Base-by-base conservation (phyloP, 2,888 invertebrate genomes). In the Ennomos erosarius region DNA sequence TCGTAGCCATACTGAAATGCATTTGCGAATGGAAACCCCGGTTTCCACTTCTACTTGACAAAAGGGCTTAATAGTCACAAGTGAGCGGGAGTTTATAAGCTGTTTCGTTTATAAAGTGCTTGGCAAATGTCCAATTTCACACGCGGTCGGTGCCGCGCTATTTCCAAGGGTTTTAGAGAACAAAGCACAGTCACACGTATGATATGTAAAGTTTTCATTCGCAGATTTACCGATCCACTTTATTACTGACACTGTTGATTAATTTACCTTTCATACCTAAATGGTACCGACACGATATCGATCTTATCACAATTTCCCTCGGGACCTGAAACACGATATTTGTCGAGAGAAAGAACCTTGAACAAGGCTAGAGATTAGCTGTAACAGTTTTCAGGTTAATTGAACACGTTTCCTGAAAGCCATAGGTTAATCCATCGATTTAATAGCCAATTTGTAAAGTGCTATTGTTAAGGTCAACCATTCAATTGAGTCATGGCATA, bases 121-220 rank as follows among this genome's bases (percentile, higher is more conserved):
- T 71, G 71, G 71, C 67, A 63, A 53, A 68, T 54, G 64, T 66
- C 70, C 71, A 71, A 68, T 60, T 67, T 64, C 57, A 67, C 65
- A 68, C 58, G 59, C 59, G 44, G 59, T 35, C 16, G 52, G 57
- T 45, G 38, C 51, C 59, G 53, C 46, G 60, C 55, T 34, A n/a
- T n/a, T n/a, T n/a, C n/a, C n/a, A n/a, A n/a, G n/a, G n/a, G 65
- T 62, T 64, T 49, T 42, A 35, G 12, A 13, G 47, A 64, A 64
- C 63, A 68, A 66, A 64, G 59, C 59, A 59, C n/a, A n/a, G n/a
- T n/a, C n/a, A n/a, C 47, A 38, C 33, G 6, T 16, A 39, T 37
- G 59, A 48, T 43, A 48, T 57, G 45, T 34, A 60, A 45, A 42
- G 50, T 57, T 62, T 61, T 52, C 48, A 43, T 55, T 47, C 13